These are phyloP conservation scores for Eucidaris tribuloides DNA, from an alignment of 35 echinoderm and acorn worm species.

Conservation along the genomic window DNA sequence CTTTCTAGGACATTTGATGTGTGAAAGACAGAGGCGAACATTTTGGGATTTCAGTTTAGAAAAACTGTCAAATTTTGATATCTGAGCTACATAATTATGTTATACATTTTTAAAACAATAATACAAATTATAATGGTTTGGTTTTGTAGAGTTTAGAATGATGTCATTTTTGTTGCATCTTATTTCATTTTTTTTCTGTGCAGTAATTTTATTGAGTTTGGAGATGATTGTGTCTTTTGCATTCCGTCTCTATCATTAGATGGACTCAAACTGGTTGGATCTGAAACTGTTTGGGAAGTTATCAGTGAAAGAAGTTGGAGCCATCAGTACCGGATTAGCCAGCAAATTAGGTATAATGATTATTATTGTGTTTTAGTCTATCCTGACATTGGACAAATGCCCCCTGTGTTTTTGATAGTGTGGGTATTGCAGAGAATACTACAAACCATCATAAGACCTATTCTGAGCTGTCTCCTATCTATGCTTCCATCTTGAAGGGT, in stretches of 20 bases:
- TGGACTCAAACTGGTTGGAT: slow-evolving; percentile 90
- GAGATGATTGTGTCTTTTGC: neutral
- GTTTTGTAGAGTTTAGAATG: too few species aligned
- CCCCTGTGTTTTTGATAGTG: neutral
- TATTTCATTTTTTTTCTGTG: neutral
- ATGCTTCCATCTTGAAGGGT: neutral
- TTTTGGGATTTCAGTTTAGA: too few species aligned
- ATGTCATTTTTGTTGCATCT: too few species aligned
- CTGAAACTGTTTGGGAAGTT: slow-evolving; percentile 61
- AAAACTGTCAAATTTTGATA: too few species aligned
- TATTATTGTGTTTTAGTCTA: neutral
- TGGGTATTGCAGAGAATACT: too few species aligned
- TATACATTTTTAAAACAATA: too few species aligned
- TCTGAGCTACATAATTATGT: too few species aligned
- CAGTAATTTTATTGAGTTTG: neutral
- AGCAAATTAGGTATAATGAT: slow-evolving; percentile 66
- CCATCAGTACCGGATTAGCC: slow-evolving; percentile 54
- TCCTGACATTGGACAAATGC: neutral
- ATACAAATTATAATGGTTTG: too few species aligned
- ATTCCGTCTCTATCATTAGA: slow-evolving; percentile 17
- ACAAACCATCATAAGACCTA: too few species aligned
- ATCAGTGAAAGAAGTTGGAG: slow-evolving; percentile 55
- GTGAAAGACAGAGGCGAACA: too few species aligned
- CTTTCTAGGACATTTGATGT: too few species aligned
- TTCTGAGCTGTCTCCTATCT: neutral